Evolutionary conservation across 2,888 invertebrate species (phyloP).

Genomic region (Pterostichus niger): DNA sequence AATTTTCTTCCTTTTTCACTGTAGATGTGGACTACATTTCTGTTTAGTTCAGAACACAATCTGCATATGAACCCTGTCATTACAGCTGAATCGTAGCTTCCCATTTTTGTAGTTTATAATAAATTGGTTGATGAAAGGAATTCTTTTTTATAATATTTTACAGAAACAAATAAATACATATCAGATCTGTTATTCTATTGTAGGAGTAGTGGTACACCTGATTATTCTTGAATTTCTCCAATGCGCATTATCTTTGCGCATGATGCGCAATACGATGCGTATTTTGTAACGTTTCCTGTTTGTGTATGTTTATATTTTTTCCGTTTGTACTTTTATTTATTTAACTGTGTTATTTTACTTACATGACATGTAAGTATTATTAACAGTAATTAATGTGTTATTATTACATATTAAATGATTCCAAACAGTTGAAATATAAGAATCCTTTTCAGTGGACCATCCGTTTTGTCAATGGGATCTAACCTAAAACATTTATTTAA

Average conservation of each 20-base stretch:
- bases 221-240: not conserved
- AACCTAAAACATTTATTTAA: not conserved
- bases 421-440: too few relatives aligned
- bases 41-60: constrained; percentile 91
- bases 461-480: not conserved
- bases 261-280: not conserved
- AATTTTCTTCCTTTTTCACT: constrained; percentile 88
- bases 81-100: constrained; percentile 89
- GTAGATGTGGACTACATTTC: constrained; percentile 90
- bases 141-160: not conserved
- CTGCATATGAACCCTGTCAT: constrained; percentile 92
- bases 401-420: not conserved
- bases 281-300: constrained; percentile 1
- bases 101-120: constrained; percentile 80
- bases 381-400: not conserved
- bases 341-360: constrained; percentile 1
- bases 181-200: too few relatives aligned
- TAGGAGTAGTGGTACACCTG: constrained; percentile 45
- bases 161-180: not conserved
- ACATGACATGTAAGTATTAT: constrained; percentile 20
- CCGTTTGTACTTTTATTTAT: not conserved
- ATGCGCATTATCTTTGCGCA: not conserved
- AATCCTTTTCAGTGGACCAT: too few relatives aligned
- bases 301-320: not conserved
- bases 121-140: constrained; percentile 21